Percentiles rank a stretch among this genome's conserved stretches.
phyloP scores from a whole-genome alignment of 2,888 invertebrate species.

The Philonicus albiceps region DNA sequence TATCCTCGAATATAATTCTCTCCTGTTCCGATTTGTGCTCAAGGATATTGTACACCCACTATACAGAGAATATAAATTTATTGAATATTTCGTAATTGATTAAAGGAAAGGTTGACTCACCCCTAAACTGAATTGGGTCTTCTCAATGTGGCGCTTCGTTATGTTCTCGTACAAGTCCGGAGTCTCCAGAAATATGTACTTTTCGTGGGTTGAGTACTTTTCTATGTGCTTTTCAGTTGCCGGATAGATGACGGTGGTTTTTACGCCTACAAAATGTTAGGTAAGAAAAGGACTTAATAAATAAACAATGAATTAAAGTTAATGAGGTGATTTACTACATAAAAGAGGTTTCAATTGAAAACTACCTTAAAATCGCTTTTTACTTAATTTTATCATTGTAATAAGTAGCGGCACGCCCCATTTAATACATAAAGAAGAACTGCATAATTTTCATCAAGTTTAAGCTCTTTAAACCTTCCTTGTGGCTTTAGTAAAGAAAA shows the following conservation, averaged over 20 bases:
- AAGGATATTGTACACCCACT: conserved; percentile 98
- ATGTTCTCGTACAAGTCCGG: conserved; percentile 79
- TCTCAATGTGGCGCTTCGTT: conserved; percentile 78
- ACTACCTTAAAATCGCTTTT: too few species aligned
- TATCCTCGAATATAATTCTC: conserved; percentile 83
- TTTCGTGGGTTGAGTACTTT: conserved; percentile 80
- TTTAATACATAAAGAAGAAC: too few species aligned
- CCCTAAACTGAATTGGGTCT: conserved; percentile 80
- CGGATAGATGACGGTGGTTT: conserved; percentile 90
- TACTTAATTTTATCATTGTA: too few species aligned
- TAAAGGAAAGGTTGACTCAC: conserved; percentile 64
- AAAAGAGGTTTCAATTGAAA: background rate
- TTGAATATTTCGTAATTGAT: background rate
- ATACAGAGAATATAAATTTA: conserved; percentile 51
- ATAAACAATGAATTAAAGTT: background rate
- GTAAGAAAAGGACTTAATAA: background rate
- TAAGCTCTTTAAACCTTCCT: too few species aligned
- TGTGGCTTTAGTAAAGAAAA: too few species aligned
- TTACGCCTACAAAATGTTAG: conserved; percentile 72
- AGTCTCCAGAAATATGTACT: conserved; percentile 84
- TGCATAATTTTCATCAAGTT: too few species aligned
- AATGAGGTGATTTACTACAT: too few species aligned
- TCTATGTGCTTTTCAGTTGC: conserved; percentile 91
- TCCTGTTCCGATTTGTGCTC: conserved; percentile 91
- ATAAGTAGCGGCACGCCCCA: too few species aligned